Evolutionary conservation across 92 coral and sea anemone genomes (phyloP).

Genomic region (Diadumene lineata): DNA sequence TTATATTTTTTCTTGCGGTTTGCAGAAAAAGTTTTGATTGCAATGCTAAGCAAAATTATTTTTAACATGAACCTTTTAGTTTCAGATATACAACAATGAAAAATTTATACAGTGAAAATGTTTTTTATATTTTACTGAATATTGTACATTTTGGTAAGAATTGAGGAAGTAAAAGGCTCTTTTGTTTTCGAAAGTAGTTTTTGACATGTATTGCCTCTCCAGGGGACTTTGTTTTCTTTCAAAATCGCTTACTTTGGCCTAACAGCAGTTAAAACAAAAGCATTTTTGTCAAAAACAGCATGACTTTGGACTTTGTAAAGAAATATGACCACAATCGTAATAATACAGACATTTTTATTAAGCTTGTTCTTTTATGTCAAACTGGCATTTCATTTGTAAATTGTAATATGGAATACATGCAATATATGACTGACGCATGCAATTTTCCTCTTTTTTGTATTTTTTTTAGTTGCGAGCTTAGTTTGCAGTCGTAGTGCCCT

Average conservation of each 20-base stretch:
- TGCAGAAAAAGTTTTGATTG: no score
- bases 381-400: background rate
- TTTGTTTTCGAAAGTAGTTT: background rate
- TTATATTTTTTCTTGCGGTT: no score
- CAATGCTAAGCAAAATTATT: no score
- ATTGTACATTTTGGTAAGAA: background rate
- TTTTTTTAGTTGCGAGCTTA: no score
- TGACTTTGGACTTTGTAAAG: background rate
- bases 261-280: constrained; percentile 8
- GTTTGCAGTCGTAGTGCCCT: no score
- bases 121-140: background rate
- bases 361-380: background rate
- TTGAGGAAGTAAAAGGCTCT: background rate
- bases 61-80: no score
- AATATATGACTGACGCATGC: no score
- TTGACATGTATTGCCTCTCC: background rate
- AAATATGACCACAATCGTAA: background rate
- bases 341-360: background rate
- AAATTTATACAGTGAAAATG: background rate
- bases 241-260: constrained; percentile 3
- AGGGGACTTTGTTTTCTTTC: background rate
- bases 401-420: no score
- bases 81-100: no score
- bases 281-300: background rate
- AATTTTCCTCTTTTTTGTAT: no score